These are phyloP conservation scores for Panagrolaimus sp. DNA, from an alignment of 1,140 invertebrate genomes.

Conservation along the genomic window DNA sequence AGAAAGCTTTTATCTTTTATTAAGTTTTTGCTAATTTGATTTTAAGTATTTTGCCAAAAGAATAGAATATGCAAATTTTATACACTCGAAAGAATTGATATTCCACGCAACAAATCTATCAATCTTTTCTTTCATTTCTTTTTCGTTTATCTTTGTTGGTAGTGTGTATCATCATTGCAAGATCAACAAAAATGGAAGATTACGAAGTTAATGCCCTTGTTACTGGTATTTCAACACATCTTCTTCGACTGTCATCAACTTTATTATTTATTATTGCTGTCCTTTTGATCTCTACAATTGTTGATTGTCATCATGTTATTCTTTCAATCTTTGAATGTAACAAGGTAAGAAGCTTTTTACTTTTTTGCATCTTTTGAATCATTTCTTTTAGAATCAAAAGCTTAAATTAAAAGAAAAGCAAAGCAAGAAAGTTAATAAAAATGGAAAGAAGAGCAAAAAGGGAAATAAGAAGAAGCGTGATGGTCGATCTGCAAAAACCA, in stretches of 20 bases:
- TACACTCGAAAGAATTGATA: background rate
- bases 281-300: background rate
- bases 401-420: background rate
- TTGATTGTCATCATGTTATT: slow-evolving; percentile 4
- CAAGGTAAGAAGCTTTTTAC: slow-evolving; percentile 9
- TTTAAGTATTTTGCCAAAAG: no score
- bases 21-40: no score
- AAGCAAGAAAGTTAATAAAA: background rate
- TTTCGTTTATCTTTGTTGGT: background rate
- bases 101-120: background rate
- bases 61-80: background rate
- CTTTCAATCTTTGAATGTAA: background rate
- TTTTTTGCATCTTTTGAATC: background rate
- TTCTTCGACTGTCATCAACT: background rate
- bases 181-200: background rate
- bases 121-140: background rate
- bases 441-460: background rate
- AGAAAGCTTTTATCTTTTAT: no score
- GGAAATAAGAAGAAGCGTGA: background rate
- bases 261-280: background rate
- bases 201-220: background rate
- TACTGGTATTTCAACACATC: background rate
- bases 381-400: background rate
- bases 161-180: background rate
- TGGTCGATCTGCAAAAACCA: no score